These are phyloP conservation scores for Elegia similella DNA, from an alignment of 2,888 invertebrate species.

Conservation along the genomic window DNA sequence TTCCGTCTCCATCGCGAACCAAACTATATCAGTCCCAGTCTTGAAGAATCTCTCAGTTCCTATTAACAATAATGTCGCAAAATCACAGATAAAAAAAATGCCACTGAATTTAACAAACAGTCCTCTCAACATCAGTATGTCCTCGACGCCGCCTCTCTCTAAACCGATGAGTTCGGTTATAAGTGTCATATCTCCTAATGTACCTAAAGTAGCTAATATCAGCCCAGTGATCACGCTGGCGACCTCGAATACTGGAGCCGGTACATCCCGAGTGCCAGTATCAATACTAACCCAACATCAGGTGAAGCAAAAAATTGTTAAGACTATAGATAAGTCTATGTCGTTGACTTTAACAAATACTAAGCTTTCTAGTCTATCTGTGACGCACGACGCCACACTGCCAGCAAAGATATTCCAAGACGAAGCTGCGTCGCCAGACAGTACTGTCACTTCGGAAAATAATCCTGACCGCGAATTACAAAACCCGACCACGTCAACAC, in stretches of 20 bases:
- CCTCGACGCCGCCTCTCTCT: slow-evolving; percentile 58
- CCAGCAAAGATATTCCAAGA: slow-evolving; percentile 86
- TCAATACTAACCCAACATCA: slow-evolving; percentile 74
- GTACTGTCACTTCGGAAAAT: slow-evolving; percentile 57
- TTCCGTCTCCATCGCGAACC: slow-evolving; percentile 76
- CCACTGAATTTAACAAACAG: slow-evolving; percentile 61
- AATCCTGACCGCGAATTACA: slow-evolving; percentile 46
- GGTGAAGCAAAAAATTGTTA: slow-evolving; percentile 76
- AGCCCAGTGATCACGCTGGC: slow-evolving; percentile 68
- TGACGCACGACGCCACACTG: slow-evolving; percentile 81
- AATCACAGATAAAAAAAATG: slow-evolving; percentile 60
- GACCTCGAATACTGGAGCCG: slow-evolving; percentile 51
- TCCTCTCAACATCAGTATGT: slow-evolving; percentile 60
- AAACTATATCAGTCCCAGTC: slow-evolving; percentile 75
- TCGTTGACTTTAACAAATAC: slow-evolving; percentile 75
- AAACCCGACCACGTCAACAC: slow-evolving; percentile 35
- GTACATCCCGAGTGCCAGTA: slow-evolving; percentile 61
- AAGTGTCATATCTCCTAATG: slow-evolving; percentile 72
- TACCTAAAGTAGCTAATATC: slow-evolving; percentile 59
- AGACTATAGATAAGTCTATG: slow-evolving; percentile 76
- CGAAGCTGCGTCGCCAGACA: slow-evolving; percentile 83
- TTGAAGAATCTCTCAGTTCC: slow-evolving; percentile 68
- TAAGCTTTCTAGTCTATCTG: slow-evolving; percentile 80
- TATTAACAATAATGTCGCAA: slow-evolving; percentile 46
- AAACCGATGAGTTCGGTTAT: slow-evolving; percentile 73